Conservation (phyloP, 2,113 vertebrate genomes). For the Opisthocomus hoazin region DNA sequence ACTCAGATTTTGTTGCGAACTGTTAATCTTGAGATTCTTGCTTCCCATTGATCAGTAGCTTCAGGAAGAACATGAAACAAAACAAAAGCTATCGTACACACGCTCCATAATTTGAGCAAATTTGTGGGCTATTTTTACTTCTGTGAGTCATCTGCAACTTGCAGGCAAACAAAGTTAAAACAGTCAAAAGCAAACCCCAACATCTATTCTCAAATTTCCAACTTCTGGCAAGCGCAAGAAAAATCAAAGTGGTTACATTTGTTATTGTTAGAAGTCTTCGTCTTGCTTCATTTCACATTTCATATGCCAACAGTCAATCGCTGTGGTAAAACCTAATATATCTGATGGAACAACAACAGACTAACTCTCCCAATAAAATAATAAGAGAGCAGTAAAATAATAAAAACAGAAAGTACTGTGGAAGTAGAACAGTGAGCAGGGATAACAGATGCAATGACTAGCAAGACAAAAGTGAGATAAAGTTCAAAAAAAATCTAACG, state of each 20-base stretch:
- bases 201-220: neutral
- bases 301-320: neutral
- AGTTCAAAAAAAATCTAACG: neutral
- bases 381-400: slow-evolving; percentile 20
- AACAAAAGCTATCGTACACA: neutral
- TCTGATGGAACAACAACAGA: neutral
- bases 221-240: neutral
- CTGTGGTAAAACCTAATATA: neutral
- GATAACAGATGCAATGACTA: neutral
- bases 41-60: neutral
- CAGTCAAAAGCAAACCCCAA: neutral
- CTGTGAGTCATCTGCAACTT: neutral
- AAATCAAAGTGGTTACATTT: neutral
- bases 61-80: neutral
- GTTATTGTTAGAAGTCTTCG: neutral
- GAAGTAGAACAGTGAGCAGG: neutral
- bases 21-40: neutral
- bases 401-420: neutral
- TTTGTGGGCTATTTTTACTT: neutral
- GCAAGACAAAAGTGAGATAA: neutral
- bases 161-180: neutral
- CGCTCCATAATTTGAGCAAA: neutral
- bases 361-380: neutral
- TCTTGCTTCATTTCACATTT: slow-evolving; percentile 1
- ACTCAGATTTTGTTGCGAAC: neutral